Base-by-base conservation (phyloP, 2,113 vertebrate species). In the Orcinus orca region DNA sequence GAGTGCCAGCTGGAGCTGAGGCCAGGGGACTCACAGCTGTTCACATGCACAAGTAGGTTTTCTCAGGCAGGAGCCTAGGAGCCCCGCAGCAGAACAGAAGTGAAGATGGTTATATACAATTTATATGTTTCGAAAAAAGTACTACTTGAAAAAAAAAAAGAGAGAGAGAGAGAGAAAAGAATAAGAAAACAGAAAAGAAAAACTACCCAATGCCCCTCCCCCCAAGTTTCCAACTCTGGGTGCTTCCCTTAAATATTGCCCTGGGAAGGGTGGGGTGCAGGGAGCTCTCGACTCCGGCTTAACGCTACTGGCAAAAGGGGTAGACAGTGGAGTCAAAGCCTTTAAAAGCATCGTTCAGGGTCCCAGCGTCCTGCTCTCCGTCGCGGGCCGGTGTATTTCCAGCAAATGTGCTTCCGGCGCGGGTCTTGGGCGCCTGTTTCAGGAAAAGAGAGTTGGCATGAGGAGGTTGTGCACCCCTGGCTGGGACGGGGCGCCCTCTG, bases 261-360 rank as follows among this genome's bases (percentile, higher is more conserved):
- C 44, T 81, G 44, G 90, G 71, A 36, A 12, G 25, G 90, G 82
- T 4, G 20, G 62, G 65, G 33, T 26, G 55, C 71, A 15, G 53
- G 58, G 77, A 60, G 41, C 1, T 0, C 38, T 21, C 0, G 10
- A 65, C 26, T 36, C 94, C 15, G 0, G 36, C 60, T 3, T 8
- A 74, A 98, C 97, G 98, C 96, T 98, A 99, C 99, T 99, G 99
- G 97, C 99, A 99, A 93, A 99, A 99, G 0, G 99, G 99, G 3
- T 99, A 99, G 3, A 99, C 99, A 0, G 99, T 99, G 89, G 99
- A 99, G 97, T 99, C 99, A 11, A 99, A 99, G 26, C 99, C 99
- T 98, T 99, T 99, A 97, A 99, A 99, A 97, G 99, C 99, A 18
- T 99, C 99, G 92, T 99, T 99, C 53, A 99, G 98, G 11, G 99